Evolutionary conservation across 1,140 invertebrate genomes (phyloP).

Genomic region (Drosophila asahinai): DNA sequence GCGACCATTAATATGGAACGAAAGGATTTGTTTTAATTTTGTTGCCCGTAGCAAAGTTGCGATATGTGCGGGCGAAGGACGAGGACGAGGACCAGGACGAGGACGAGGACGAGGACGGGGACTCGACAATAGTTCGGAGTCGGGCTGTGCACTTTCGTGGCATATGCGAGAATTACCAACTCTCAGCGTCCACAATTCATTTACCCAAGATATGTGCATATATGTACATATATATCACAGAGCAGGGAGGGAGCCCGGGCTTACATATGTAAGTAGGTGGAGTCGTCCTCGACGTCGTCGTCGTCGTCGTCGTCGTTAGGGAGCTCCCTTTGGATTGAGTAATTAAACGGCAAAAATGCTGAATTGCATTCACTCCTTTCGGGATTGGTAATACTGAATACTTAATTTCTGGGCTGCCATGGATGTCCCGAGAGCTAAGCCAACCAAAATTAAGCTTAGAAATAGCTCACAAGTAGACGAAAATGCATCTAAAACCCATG

Average conservation of each 20-base stretch:
- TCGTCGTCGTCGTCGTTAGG: not conserved
- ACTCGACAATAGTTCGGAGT: slow-evolving; percentile 44
- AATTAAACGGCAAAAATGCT: slow-evolving; percentile 61
- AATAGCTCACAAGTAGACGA: not conserved
- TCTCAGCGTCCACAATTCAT: slow-evolving; percentile 32
- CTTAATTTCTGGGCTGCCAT: not conserved
- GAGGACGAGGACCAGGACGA: no score
- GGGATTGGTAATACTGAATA: slow-evolving; percentile 26
- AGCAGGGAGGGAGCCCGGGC: not conserved
- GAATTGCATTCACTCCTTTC: slow-evolving; percentile 45
- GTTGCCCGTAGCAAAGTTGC: slow-evolving; percentile 51
- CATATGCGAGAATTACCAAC: slow-evolving; percentile 44
- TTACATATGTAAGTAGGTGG: slow-evolving; percentile 56
- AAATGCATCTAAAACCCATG: no score
- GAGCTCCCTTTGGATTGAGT: slow-evolving; percentile 42
- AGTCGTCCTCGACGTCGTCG: slow-evolving; percentile 1
- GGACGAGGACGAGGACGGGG: not conserved
- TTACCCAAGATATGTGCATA: slow-evolving; percentile 11
- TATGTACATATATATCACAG: not conserved
- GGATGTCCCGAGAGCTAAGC: not conserved
- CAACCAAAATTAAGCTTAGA: slow-evolving; percentile 16
- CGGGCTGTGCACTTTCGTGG: not conserved
- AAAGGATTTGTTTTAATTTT: slow-evolving; percentile 84
- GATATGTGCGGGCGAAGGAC: not conserved
- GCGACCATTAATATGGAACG: slow-evolving; percentile 83